These are phyloP conservation scores for Adelognathus sp. DNA, from an alignment of 2,888 invertebrate species.

Conservation along the genomic window DNA sequence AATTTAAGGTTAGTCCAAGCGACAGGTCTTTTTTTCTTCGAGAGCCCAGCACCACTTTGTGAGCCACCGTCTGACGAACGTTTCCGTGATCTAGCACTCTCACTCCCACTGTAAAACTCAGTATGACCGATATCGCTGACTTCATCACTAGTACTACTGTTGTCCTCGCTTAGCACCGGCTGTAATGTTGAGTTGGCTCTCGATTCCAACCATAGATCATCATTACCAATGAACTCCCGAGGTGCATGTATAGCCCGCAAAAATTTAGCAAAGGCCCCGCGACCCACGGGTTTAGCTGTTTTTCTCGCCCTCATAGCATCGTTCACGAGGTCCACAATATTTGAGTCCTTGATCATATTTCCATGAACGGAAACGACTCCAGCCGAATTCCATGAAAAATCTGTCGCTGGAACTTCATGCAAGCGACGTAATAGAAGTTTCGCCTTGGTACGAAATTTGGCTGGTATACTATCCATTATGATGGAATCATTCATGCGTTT, in stretches of 20 bases:
- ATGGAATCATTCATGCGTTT: conserved; percentile 16
- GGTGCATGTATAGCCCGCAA: not conserved
- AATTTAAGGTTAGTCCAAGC: conserved; percentile 1
- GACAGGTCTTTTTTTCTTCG: not conserved
- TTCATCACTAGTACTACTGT: not conserved
- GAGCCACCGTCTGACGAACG: not conserved
- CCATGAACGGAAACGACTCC: conserved; percentile 32
- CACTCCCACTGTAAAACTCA: not conserved
- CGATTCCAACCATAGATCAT: not conserved
- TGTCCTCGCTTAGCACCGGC: not conserved
- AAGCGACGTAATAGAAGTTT: conserved; percentile 24
- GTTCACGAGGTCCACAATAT: conserved; percentile 42
- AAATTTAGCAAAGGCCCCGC: conserved; percentile 4
- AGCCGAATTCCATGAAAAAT: conserved; percentile 19
- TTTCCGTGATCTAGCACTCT: not conserved
- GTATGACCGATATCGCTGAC: not conserved
- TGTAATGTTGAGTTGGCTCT: not conserved
- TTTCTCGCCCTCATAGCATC: conserved; percentile 24
- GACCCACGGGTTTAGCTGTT: not conserved
- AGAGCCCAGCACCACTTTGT: not conserved
- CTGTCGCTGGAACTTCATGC: not conserved
- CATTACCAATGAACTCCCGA: conserved; percentile 20
- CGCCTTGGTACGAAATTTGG: conserved; percentile 27
- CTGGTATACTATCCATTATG: conserved; percentile 8
- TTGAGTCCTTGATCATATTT: not conserved